phyloP scores from a whole-genome alignment of 2,113 vertebrate species.

The Recurvirostra avosetta region DNA sequence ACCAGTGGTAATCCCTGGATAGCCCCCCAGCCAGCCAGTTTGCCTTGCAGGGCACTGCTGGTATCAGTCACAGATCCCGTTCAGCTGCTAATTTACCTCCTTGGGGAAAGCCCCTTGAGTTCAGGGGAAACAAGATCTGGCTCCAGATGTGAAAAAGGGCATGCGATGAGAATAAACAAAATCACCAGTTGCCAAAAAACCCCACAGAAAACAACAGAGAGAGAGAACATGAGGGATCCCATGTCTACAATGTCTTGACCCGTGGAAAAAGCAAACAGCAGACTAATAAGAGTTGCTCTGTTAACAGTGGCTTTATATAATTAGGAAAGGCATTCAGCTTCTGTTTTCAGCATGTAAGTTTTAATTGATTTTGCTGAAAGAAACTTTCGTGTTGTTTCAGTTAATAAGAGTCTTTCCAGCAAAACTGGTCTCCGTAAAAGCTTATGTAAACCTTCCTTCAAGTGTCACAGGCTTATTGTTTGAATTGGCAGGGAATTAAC shows the following conservation, averaged over 20 bases:
- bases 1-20: background rate
- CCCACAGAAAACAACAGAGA: background rate
- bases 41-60: background rate
- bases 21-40: background rate
- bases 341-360: background rate
- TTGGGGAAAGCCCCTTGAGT: background rate
- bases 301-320: background rate
- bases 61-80: background rate
- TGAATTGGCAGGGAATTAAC: conserved; percentile 14
- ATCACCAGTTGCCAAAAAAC: background rate
- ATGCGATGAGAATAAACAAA: conserved; percentile 1
- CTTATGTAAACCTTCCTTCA: conserved; percentile 17
- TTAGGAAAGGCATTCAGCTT: conserved; percentile 13
- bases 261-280: background rate
- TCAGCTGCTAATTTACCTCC: background rate
- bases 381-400: conserved; percentile 1
- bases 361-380: conserved; percentile 47
- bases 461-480: conserved; percentile 1
- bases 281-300: background rate
- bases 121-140: background rate
- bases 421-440: conserved; percentile 1
- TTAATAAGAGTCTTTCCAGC: conserved; percentile 13
- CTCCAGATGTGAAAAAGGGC: background rate
- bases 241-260: background rate
- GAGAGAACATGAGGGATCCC: background rate